A percentile compares a stretch with the other conserved stretches of the same genome.
phyloP scores from a whole-genome alignment of 2,113 vertebrate species.

The Spheniscus mendiculus region DNA sequence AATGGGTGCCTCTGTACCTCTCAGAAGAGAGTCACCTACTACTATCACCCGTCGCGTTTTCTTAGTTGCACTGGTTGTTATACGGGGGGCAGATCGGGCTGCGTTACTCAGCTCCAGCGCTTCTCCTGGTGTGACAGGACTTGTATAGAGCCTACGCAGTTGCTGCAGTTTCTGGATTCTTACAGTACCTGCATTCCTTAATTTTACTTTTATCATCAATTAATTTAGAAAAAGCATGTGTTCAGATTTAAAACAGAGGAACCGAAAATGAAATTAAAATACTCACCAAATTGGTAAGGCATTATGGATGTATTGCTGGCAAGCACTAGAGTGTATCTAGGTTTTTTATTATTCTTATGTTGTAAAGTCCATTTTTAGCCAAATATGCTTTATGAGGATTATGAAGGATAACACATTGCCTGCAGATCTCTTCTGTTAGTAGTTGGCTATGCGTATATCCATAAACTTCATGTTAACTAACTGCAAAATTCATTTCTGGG shows the following conservation, averaged over 20 bases:
- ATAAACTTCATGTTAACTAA: background rate
- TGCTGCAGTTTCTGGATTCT: background rate
- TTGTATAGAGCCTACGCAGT: background rate
- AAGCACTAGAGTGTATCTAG: background rate
- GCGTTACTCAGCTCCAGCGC: too few relatives aligned
- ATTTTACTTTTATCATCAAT: background rate
- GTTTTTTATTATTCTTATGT: background rate
- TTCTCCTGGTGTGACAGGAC: too few relatives aligned
- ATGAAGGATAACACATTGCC: background rate
- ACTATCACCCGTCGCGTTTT: too few relatives aligned
- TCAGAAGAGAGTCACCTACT: too few relatives aligned
- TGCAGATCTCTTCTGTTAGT: background rate
- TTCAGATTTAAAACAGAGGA: background rate
- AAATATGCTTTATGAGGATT: background rate
- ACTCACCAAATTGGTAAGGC: background rate
- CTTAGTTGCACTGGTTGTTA: too few relatives aligned
- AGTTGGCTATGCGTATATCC: background rate
- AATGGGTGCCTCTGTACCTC: too few relatives aligned
- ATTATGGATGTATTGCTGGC: background rate
- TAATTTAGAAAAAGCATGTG: background rate
- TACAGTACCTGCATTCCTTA: background rate
- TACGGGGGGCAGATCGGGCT: too few relatives aligned
- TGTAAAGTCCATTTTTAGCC: background rate
- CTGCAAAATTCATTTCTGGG: background rate
- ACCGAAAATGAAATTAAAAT: background rate